These are phyloP conservation scores for Geotrupes spiniger DNA, from an alignment of 2,888 invertebrate genomes.

Conservation along the genomic window DNA sequence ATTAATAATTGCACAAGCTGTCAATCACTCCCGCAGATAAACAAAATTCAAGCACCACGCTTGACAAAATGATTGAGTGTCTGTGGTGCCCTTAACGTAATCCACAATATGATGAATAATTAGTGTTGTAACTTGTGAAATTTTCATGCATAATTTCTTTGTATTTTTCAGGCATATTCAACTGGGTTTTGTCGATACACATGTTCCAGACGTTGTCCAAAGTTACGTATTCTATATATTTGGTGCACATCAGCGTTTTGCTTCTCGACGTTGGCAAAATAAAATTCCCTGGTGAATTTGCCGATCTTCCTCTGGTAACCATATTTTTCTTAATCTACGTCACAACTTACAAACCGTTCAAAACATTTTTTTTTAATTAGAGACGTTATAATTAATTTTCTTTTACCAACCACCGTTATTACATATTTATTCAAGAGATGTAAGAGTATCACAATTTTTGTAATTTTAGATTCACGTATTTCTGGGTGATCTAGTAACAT, in stretches of 20 bases:
- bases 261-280: constrained; percentile 28
- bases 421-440: too few relatives aligned
- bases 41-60: too few relatives aligned
- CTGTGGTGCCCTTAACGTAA: too few relatives aligned
- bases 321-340: background rate
- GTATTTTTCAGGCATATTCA: constrained; percentile 53
- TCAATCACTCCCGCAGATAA: too few relatives aligned
- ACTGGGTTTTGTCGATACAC: constrained; percentile 53
- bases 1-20: too few relatives aligned
- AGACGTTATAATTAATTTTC: too few relatives aligned
- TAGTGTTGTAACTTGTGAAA: too few relatives aligned
- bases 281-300: constrained; percentile 31
- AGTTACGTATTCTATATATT: constrained; percentile 56
- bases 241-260: constrained; percentile 51
- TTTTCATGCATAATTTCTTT: too few relatives aligned
- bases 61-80: too few relatives aligned
- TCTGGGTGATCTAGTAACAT: constrained; percentile 50
- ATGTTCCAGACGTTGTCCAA: constrained; percentile 56
- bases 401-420: too few relatives aligned
- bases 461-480: constrained; percentile 46
- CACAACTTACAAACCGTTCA: constrained; percentile 1
- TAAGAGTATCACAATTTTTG: too few relatives aligned
- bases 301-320: constrained; percentile 37
- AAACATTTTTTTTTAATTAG: constrained; percentile 35
- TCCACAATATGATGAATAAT: background rate